Percentiles rank a stretch among this genome's conserved stretches.
Evolutionary conservation across 2,113 vertebrate genomes (phyloP).

Genomic region (Petroica traversi): DNA sequence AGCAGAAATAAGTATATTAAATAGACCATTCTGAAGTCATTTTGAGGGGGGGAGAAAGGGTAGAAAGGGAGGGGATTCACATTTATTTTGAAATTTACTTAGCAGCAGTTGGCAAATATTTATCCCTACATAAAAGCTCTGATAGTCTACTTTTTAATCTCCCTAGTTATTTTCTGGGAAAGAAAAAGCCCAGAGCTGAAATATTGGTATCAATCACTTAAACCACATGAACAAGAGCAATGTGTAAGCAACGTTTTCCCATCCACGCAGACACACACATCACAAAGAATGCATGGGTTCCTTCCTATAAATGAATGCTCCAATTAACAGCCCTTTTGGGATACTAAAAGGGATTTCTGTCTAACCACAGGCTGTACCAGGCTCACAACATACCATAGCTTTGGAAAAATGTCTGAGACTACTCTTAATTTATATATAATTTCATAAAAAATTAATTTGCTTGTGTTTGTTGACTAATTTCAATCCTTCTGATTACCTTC

Average conservation of each 20-base stretch:
- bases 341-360: neutral
- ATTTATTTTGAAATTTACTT: neutral
- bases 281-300: neutral
- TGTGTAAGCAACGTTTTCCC: neutral
- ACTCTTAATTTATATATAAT: neutral
- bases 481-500: neutral
- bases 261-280: neutral
- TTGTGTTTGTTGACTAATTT: neutral
- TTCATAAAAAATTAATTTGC: neutral
- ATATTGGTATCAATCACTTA: neutral
- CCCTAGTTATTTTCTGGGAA: neutral
- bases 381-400: neutral
- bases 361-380: neutral
- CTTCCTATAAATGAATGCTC: neutral
- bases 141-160: neutral
- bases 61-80: neutral
- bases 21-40: neutral
- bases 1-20: neutral
- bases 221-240: neutral
- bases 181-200: neutral
- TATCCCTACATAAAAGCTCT: neutral
- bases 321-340: neutral
- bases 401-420: neutral
- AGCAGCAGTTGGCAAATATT: neutral
- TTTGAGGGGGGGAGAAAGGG: accelerated